These are phyloP conservation scores for Diarsia mendica DNA, from an alignment of 2,888 invertebrate species.

Conservation along the genomic window DNA sequence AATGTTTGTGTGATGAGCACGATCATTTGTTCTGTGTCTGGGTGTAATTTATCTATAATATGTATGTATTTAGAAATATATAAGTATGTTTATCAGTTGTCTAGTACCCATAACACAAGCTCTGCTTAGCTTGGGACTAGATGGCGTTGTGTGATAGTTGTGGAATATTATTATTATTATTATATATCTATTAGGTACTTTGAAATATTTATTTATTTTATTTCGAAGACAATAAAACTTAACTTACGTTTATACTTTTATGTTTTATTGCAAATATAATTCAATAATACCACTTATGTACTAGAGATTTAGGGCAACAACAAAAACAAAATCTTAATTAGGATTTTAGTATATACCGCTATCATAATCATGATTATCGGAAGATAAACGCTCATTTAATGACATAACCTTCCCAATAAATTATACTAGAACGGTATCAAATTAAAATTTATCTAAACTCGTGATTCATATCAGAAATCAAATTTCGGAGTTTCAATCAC, in stretches of 20 bases:
- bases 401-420: not conserved
- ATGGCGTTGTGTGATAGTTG: too few relatives aligned
- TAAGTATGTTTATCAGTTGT: too few relatives aligned
- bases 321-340: not conserved
- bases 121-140: too few relatives aligned
- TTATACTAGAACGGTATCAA: conserved; percentile 6
- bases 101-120: too few relatives aligned
- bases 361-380: not conserved
- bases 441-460: conserved; percentile 41
- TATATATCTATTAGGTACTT: too few relatives aligned
- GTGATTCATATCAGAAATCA: conserved; percentile 55
- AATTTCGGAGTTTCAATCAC: conserved; percentile 59
- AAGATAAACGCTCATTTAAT: not conserved
- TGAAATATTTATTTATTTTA: not conserved
- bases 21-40: too few relatives aligned
- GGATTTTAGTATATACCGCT: not conserved
- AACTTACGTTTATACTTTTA: not conserved
- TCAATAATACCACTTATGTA: not conserved
- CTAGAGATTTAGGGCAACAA: not conserved
- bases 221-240: not conserved
- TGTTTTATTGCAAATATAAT: not conserved
- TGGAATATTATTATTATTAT: too few relatives aligned
- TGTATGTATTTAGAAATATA: too few relatives aligned
- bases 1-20: too few relatives aligned
- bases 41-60: too few relatives aligned